Evolutionary conservation across 2,888 invertebrate species (phyloP).

Genomic region (Leptinotarsa juncta): DNA sequence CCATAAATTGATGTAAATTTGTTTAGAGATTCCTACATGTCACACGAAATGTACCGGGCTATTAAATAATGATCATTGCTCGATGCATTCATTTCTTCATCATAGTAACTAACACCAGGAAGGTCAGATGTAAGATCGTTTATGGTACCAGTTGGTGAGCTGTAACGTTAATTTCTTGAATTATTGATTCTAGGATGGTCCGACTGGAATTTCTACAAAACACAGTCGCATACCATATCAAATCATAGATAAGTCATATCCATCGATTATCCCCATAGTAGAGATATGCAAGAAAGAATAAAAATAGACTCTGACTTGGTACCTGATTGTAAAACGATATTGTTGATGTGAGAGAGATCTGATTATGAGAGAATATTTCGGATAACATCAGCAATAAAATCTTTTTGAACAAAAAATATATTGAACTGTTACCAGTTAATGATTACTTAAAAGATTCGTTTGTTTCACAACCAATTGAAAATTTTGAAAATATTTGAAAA

Average conservation of each 20-base stretch:
- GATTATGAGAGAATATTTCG: too few species aligned
- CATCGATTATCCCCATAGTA: background rate
- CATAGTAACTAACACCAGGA: conserved; percentile 4
- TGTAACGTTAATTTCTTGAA: conserved; percentile 10
- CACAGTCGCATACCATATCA: background rate
- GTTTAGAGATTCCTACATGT: background rate
- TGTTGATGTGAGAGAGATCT: too few species aligned
- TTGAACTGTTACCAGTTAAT: too few species aligned
- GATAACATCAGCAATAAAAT: too few species aligned
- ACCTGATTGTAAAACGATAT: too few species aligned
- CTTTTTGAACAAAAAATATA: too few species aligned
- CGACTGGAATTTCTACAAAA: background rate
- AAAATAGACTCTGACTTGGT: background rate
- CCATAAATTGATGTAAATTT: conserved; percentile 5
- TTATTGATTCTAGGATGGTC: conserved; percentile 11
- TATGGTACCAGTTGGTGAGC: conserved; percentile 13
- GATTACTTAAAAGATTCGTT: too few species aligned
- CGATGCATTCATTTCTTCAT: conserved; percentile 15
- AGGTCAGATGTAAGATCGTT: conserved; percentile 18
- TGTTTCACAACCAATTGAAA: too few species aligned
- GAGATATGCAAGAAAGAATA: background rate
- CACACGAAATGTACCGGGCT: background rate
- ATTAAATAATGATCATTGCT: background rate
- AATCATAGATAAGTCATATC: background rate
- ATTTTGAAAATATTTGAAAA: too few species aligned